Evolutionary conservation across 2,888 invertebrate species (phyloP), one percentile per base, ranked within the genome.

Genomic region (Aphidoletes aphidimyza): DNA sequence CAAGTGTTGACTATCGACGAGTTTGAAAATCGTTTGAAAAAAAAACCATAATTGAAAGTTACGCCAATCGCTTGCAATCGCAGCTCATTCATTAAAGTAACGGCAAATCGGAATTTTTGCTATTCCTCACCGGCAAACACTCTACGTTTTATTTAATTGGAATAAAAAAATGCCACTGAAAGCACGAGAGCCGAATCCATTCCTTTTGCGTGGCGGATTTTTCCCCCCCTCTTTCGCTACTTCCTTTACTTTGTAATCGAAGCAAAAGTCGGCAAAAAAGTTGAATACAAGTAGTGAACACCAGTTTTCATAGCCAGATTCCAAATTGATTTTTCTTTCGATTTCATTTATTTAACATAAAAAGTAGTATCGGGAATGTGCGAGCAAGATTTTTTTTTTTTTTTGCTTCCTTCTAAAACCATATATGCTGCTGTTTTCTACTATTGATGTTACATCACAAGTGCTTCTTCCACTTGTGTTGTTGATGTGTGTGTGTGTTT

Each of bases 291-390:
- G 54, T 14, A 54, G 54, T 30, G 14, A n/a, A 30, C 34, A 11
- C 34, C 5, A 30, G 34, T 54, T 54, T 54, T 26, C 54, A 54
- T 54, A 3, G n/a, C 2, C 26, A n/a, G 14, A 26, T 3, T 54
- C 54, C 54, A 54, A 69, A 69, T 30, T 69, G 34, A 69, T 69
- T 69, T 69, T 69, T 69, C 30, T 69, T 69, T 69, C 69, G 34
- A 69, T 30, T 69, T 69, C 34, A 69, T 69, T 69, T 69, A 26
- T n/a, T 69, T 14, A 14, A 30, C 69, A 30, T 14, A 30, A 14
- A 69, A 69, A 14, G 69, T 30, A 30, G 11, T 34, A 69, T 69
- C 14, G 30, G 14, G 30, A 30, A 30, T 81, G 81, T 37, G n/a
- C 17, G 3, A 14, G 37, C 1, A n/a, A 26, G 37, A 39, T 81